Conservation (phyloP, 2,797 vertebrate species). For the Xerus rutilus region DNA sequence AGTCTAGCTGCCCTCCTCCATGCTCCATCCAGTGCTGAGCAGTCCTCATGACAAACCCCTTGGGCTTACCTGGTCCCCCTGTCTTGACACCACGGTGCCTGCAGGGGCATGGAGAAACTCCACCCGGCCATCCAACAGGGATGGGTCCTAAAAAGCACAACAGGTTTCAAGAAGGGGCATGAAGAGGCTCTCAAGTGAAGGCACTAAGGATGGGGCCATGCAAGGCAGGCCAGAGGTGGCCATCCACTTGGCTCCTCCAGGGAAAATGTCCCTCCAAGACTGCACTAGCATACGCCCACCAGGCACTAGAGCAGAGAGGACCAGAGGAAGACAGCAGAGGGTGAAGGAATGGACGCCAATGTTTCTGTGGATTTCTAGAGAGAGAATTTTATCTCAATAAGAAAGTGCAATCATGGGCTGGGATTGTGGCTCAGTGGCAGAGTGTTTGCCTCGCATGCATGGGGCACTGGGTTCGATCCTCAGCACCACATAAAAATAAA, state of each 20-base stretch:
- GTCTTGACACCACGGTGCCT: slow-evolving; percentile 92
- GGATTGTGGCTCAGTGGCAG: no score
- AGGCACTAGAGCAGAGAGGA: background rate
- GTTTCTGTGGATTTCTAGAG: background rate
- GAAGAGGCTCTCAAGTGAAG: background rate
- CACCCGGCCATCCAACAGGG: slow-evolving; percentile 93
- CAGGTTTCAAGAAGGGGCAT: background rate
- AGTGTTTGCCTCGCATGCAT: no score
- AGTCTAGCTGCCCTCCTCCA: background rate
- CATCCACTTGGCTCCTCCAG: accelerated
- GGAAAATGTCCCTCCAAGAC: background rate
- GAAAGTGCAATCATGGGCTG: background rate
- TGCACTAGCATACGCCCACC: accelerated
- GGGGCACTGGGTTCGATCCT: no score
- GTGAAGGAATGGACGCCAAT: no score
- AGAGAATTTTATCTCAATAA: background rate
- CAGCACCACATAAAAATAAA: no score
- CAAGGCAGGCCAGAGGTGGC: background rate
- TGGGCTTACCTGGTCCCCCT: slow-evolving; percentile 95
- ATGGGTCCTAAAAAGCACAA: slow-evolving; percentile 88
- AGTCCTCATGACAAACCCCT: background rate
- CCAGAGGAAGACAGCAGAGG: background rate
- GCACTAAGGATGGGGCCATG: background rate
- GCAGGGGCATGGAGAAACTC: slow-evolving; percentile 94
- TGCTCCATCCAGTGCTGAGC: accelerated